Percentiles rank a stretch among this genome's conserved stretches.
Conservation (phyloP, 2,888 invertebrate genomes). For the Cyclophora punctaria region DNA sequence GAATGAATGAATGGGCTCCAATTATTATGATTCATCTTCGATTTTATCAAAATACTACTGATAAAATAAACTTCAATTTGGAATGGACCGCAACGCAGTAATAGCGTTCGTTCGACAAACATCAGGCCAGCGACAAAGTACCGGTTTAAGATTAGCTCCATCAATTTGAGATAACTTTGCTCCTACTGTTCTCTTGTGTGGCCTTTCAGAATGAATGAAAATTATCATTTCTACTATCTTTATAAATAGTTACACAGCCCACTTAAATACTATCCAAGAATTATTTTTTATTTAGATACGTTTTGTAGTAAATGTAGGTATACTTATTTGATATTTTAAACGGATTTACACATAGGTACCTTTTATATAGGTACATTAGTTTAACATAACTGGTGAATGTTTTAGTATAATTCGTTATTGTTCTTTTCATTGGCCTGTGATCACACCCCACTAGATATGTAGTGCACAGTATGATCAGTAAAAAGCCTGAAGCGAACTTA, state of each 20-base stretch:
- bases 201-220: slow-evolving; percentile 36
- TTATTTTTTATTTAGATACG: too few relatives aligned
- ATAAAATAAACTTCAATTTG: slow-evolving; percentile 5
- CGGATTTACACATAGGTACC: too few relatives aligned
- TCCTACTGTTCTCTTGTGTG: slow-evolving; percentile 56
- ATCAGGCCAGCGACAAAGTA: slow-evolving; percentile 52
- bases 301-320: too few relatives aligned
- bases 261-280: slow-evolving; percentile 5
- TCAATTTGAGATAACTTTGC: slow-evolving; percentile 57
- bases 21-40: slow-evolving; percentile 5
- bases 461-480: slow-evolving; percentile 41
- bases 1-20: slow-evolving; percentile 2
- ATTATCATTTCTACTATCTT: slow-evolving; percentile 19
- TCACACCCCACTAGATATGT: neutral
- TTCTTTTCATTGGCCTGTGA: too few relatives aligned
- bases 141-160: slow-evolving; percentile 59
- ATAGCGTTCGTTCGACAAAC: slow-evolving; percentile 39
- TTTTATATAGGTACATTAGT: too few relatives aligned
- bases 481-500: slow-evolving; percentile 47
- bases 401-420: too few relatives aligned
- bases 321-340: too few relatives aligned
- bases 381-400: too few relatives aligned
- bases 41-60: slow-evolving; percentile 10
- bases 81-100: slow-evolving; percentile 25
- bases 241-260: slow-evolving; percentile 11